A percentile compares a stretch with the other conserved stretches of the same genome.
Conservation (phyloP, 2,113 vertebrate genomes). For the Dascyllus trimaculatus region DNA sequence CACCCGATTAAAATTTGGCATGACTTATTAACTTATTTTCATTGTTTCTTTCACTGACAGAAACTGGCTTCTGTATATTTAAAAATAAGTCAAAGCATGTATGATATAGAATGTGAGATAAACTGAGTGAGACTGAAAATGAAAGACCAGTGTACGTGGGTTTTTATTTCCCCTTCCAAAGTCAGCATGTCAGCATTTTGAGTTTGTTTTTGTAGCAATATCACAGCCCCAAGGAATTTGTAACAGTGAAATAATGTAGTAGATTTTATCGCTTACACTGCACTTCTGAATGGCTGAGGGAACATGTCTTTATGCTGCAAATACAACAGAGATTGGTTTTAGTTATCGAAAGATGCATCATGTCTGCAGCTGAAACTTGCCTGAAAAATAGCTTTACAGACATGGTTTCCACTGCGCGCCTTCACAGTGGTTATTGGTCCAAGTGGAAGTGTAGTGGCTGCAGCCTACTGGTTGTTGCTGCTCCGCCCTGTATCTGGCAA, state of each 20-base stretch:
- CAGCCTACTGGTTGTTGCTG: conserved; percentile 52
- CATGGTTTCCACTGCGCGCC: conserved; percentile 22
- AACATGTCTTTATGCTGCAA: not conserved
- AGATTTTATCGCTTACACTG: conserved; percentile 7
- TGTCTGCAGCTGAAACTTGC: not conserved
- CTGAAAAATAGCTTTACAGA: conserved; percentile 1
- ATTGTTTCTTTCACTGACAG: no score
- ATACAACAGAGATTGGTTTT: not conserved
- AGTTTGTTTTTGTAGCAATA: not conserved
- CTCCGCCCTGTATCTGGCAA: conserved; percentile 72
- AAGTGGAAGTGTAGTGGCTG: conserved; percentile 41
- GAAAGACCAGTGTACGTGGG: not conserved
- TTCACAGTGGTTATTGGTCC: conserved; percentile 26
- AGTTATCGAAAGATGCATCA: not conserved
- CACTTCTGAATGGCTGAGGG: not conserved
- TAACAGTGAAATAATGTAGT: not conserved
- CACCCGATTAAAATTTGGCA: no score
- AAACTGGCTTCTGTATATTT: no score
- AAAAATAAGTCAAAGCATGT: no score
- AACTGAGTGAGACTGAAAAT: not conserved
- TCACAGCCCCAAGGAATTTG: not conserved
- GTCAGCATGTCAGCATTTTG: conserved; percentile 33
- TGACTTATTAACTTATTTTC: no score
- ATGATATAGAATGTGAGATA: no score
- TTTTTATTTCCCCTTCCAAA: conserved; percentile 8